These are phyloP conservation scores for Drosophila mayaguana DNA, from an alignment of 2,888 invertebrate species.

Conservation along the genomic window DNA sequence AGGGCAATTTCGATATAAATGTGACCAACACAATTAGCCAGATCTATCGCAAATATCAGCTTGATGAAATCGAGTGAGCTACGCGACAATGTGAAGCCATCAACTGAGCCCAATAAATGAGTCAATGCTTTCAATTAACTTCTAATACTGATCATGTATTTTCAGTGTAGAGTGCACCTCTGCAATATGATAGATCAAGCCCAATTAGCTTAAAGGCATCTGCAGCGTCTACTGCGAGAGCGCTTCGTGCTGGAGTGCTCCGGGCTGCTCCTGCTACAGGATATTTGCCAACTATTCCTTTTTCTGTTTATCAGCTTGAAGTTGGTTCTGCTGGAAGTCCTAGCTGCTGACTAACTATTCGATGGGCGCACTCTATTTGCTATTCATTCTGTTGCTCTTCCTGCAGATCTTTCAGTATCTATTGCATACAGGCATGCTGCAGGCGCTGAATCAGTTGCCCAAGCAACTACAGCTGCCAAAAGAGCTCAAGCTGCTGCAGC, in stretches of 20 bases:
- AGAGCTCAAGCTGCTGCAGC: slow-evolving; percentile 16
- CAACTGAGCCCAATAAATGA: background rate
- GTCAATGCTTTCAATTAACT: background rate
- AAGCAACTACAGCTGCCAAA: slow-evolving; percentile 14
- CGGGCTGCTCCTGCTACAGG: slow-evolving; percentile 13
- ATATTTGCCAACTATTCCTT: slow-evolving; percentile 21
- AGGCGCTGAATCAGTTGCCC: slow-evolving; percentile 22
- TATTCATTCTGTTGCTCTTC: slow-evolving; percentile 20
- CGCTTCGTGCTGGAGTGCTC: slow-evolving; percentile 22
- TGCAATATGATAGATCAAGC: slow-evolving; percentile 39
- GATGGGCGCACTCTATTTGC: slow-evolving; percentile 19
- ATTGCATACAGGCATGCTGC: slow-evolving; percentile 47
- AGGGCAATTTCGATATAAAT: slow-evolving; percentile 59
- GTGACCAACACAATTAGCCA: slow-evolving; percentile 60
- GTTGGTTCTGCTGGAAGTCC: slow-evolving; percentile 8
- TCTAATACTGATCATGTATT: slow-evolving; percentile 15
- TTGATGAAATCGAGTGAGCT: slow-evolving; percentile 52
- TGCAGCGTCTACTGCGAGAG: slow-evolving; percentile 6
- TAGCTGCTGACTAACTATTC: background rate
- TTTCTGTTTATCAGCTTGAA: slow-evolving; percentile 15
- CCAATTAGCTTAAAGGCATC: slow-evolving; percentile 25
- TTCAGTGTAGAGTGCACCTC: slow-evolving; percentile 4
- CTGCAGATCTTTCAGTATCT: slow-evolving; percentile 49
- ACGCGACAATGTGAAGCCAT: slow-evolving; percentile 10
- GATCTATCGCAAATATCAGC: slow-evolving; percentile 57